phyloP scores from a whole-genome alignment of 2,113 vertebrate genomes.

The Helogale parvula region DNA sequence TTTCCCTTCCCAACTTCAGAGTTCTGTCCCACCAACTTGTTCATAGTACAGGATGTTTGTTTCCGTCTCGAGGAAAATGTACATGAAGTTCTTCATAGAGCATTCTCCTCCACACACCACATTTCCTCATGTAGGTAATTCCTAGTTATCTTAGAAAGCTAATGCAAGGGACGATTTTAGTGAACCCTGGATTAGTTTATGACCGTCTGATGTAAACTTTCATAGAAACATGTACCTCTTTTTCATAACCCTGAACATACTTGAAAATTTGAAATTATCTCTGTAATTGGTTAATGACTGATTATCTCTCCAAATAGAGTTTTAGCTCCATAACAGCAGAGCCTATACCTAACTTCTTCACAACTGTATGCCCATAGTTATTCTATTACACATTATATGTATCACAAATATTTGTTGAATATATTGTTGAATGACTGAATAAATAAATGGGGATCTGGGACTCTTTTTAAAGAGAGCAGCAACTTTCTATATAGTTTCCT shows the following conservation, averaged over 20 bases:
- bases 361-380: not conserved
- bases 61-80: not conserved
- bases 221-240: not conserved
- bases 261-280: not conserved
- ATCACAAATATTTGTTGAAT: not conserved
- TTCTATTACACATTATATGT: not conserved
- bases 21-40: not conserved
- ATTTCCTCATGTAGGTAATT: not conserved
- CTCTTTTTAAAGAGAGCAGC: not conserved
- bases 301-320: not conserved
- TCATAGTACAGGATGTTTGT: too few species aligned
- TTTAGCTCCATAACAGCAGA: not conserved
- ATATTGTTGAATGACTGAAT: not conserved
- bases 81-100: not conserved
- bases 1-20: not conserved
- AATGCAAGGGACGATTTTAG: not conserved
- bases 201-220: not conserved
- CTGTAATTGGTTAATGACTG: not conserved
- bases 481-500: not conserved
- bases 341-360: not conserved
- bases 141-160: not conserved
- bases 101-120: not conserved
- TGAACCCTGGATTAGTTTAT: not conserved
- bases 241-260: not conserved
- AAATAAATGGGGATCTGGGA: not conserved